Base-by-base conservation (phyloP, 2,113 vertebrate species). In the Caloenas nicobarica region DNA sequence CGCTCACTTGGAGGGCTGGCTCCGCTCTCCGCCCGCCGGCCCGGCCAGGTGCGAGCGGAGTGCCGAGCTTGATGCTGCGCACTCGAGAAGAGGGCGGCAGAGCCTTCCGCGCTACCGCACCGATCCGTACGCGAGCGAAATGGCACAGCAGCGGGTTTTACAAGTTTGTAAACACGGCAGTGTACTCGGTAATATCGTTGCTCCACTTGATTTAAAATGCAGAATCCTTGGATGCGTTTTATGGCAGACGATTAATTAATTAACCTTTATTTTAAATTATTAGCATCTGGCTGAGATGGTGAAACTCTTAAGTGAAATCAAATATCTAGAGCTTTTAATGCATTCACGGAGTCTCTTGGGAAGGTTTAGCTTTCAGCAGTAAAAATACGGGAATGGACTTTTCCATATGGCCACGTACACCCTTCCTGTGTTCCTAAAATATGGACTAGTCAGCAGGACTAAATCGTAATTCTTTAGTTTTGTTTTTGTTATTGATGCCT, bases 351-450 rank as follows among this genome's bases (percentile, higher is more conserved):
- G 8, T 74, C 91, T 91, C 96, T 69, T 44, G 91, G 93, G 94
- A 96, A 72, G 89, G 81, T 51, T 97, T 85, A 65, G 57, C 53
- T 96, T 96, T 95, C 94, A 84, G 73, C 48, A 34, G 61, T 76
- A 65, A 57, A 71, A 87, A 23, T 21, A 31, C 1, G 36, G 61
- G n/a, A 79, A 64, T 81, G 28, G 86, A 65, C 92, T 95, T 97
- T 95, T 94, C 94, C 93, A 91, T 95, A 89, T 91, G 94, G 84
- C 44, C 19, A 4, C 1, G 0, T 66, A 44, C 2, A 81, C 25
- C 19, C 61, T 89, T 91, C 53, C 81, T 33, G 29, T 42, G 57
- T 11, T 95, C 58, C 61, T 72, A 33, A 56, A 91, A 64, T 69
- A 48, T 53, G 33, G 69, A 66, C 16, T 21, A 3, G n/a, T 16